These are phyloP conservation scores for Antechinus stuartii DNA, from an alignment of 2,113 vertebrate species.

Conservation along the genomic window DNA sequence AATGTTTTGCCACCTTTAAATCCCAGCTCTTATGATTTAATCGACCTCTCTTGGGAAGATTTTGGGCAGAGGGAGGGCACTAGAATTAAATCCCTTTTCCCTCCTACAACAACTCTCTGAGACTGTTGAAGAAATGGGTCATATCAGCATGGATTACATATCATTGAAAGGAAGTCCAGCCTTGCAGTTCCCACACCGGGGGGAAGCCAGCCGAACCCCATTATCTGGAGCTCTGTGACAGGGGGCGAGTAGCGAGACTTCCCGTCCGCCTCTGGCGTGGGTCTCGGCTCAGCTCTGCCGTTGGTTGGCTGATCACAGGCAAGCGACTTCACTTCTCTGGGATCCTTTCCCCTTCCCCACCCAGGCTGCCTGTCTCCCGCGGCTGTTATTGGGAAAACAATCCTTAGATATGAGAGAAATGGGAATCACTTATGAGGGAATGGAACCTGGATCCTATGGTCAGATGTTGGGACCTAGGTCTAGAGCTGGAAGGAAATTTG, in stretches of 20 bases:
- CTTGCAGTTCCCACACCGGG: neutral
- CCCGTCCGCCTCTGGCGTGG: neutral
- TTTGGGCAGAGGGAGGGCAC: neutral
- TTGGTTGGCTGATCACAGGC: neutral
- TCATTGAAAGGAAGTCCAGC: neutral
- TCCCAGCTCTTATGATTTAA: neutral
- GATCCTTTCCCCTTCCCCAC: neutral
- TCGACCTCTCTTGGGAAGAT: neutral
- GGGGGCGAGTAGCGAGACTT: neutral
- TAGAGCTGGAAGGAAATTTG: neutral
- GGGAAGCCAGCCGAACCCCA: neutral
- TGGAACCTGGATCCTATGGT: neutral
- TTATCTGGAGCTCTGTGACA: neutral
- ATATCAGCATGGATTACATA: neutral
- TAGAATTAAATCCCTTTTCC: no score
- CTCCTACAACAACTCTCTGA: neutral
- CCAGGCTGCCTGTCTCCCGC: no score
- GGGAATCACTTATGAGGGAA: neutral
- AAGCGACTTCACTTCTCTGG: neutral
- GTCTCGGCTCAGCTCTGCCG: neutral
- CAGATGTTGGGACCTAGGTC: neutral
- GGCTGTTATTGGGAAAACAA: no score
- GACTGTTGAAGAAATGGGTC: neutral
- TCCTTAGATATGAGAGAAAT: neutral
- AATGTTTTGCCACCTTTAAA: neutral